Conservation (phyloP, 2,797 vertebrate genomes). For the Arnoldichthys spilopterus region DNA sequence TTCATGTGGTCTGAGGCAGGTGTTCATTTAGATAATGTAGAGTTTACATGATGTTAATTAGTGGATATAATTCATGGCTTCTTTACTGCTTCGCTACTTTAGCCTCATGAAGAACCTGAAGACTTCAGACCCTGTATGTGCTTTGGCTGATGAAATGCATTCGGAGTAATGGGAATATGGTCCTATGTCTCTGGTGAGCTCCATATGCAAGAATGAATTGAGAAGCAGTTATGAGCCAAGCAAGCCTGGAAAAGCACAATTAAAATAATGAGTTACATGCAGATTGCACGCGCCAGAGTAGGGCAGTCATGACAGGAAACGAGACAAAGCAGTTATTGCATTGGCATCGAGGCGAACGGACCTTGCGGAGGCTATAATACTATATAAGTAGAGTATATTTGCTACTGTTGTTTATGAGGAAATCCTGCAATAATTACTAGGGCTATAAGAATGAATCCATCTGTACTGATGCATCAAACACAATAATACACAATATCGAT, state of each 20-base stretch:
- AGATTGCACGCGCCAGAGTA: not conserved
- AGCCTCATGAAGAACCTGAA: too few relatives aligned
- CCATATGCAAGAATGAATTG: not conserved
- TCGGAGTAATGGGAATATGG: too few relatives aligned
- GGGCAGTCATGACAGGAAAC: not conserved
- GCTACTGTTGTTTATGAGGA: slow-evolving; percentile 1
- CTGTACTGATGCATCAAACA: too few relatives aligned
- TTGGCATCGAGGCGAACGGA: not conserved
- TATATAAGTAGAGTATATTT: not conserved
- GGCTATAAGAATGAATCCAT: too few relatives aligned
- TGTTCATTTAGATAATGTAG: too few relatives aligned
- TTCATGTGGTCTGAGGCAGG: too few relatives aligned
- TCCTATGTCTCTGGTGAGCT: not conserved
- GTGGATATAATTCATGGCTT: too few relatives aligned
- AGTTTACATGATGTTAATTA: too few relatives aligned
- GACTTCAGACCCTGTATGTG: too few relatives aligned
- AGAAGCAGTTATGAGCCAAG: not conserved
- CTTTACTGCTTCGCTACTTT: too few relatives aligned
- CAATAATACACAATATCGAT: too few relatives aligned
- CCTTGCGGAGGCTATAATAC: not conserved
- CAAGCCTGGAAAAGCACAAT: slow-evolving; percentile 5
- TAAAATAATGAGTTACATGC: not conserved
- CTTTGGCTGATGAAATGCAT: too few relatives aligned
- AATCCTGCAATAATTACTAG: not conserved
- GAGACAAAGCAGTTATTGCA: not conserved